These are phyloP conservation scores for Gambusia holbrooki DNA, from an alignment of 2,113 vertebrate genomes.

Conservation along the genomic window DNA sequence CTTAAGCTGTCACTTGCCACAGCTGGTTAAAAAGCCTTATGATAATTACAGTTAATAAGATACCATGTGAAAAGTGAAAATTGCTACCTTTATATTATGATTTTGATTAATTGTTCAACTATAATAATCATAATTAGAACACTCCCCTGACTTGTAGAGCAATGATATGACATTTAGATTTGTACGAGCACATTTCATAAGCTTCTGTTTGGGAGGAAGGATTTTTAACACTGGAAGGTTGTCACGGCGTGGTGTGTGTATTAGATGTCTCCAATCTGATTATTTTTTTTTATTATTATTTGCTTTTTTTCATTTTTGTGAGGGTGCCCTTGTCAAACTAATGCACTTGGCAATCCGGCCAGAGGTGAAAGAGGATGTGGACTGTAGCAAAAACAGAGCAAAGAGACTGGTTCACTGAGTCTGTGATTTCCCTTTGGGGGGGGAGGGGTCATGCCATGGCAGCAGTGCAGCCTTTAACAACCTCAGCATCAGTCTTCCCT, in stretches of 20 bases:
- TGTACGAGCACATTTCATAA: neutral
- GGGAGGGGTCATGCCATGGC: slow-evolving; percentile 47
- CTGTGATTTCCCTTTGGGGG: slow-evolving; percentile 72
- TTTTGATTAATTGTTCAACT: slow-evolving; percentile 13
- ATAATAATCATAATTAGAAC: slow-evolving; percentile 1
- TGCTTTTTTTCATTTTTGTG: slow-evolving; percentile 14
- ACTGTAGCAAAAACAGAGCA: slow-evolving; percentile 50
- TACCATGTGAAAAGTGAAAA: slow-evolving; percentile 1
- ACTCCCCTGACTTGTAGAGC: neutral
- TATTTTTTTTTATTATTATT: slow-evolving; percentile 23
- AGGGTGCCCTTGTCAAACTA: slow-evolving; percentile 65
- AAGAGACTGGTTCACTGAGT: slow-evolving; percentile 64
- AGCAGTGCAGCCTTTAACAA: slow-evolving; percentile 60
- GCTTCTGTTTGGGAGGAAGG: neutral
- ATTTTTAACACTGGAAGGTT: neutral
- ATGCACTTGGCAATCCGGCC: slow-evolving; percentile 71
- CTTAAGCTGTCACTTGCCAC: slow-evolving; percentile 9
- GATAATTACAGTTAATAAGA: slow-evolving; percentile 2
- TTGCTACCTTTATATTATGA: slow-evolving; percentile 5
- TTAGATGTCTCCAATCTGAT: slow-evolving; percentile 19
- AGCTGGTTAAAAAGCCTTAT: neutral
- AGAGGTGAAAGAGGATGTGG: slow-evolving; percentile 56
- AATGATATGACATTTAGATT: slow-evolving; percentile 6
- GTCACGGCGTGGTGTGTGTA: neutral
- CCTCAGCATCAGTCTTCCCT: slow-evolving; percentile 38